Evolutionary conservation across 2,113 vertebrate genomes (phyloP).

Genomic region (Labeo catla): DNA sequence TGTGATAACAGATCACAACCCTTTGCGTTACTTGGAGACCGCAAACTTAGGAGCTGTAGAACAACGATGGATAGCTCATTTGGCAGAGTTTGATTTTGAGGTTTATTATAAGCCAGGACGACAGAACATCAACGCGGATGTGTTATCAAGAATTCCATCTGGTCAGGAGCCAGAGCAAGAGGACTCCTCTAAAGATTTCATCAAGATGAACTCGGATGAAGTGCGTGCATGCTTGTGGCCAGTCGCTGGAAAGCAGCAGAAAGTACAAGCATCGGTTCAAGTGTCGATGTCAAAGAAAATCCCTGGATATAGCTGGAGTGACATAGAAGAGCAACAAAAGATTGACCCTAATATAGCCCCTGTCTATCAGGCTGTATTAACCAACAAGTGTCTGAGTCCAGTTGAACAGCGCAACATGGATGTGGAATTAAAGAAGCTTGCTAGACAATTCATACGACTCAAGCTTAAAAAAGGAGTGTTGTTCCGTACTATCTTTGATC

Average conservation of each 20-base stretch:
- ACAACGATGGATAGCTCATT: conserved; percentile 40
- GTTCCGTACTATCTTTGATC: conserved; percentile 10
- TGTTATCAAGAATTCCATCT: no score
- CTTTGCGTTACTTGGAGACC: conserved; percentile 25
- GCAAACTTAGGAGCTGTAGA: conserved; percentile 33
- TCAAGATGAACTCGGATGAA: conserved; percentile 20
- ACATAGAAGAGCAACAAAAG: conserved; percentile 15
- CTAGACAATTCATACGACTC: conserved; percentile 8
- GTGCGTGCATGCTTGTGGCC: conserved; percentile 21
- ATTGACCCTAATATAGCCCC: not conserved
- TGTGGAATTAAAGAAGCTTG: not conserved
- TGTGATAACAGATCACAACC: conserved; percentile 43
- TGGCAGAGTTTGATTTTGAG: conserved; percentile 44
- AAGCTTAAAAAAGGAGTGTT: conserved; percentile 40
- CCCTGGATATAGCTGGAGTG: conserved; percentile 22
- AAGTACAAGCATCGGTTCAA: no score
- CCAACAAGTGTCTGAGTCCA: not conserved
- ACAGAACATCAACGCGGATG: no score
- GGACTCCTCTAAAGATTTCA: conserved; percentile 46
- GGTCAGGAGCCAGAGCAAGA: not conserved
- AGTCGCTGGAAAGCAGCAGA: no score
- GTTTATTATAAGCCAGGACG: conserved; percentile 37
- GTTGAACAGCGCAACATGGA: no score
- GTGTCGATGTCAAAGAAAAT: not conserved
- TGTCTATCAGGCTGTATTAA: conserved; percentile 20